A percentile compares a stretch with the other conserved stretches of the same genome.
These are phyloP conservation scores for Ctenoplectra terminalis DNA, from an alignment of 1,140 invertebrate species.

Conservation along the genomic window DNA sequence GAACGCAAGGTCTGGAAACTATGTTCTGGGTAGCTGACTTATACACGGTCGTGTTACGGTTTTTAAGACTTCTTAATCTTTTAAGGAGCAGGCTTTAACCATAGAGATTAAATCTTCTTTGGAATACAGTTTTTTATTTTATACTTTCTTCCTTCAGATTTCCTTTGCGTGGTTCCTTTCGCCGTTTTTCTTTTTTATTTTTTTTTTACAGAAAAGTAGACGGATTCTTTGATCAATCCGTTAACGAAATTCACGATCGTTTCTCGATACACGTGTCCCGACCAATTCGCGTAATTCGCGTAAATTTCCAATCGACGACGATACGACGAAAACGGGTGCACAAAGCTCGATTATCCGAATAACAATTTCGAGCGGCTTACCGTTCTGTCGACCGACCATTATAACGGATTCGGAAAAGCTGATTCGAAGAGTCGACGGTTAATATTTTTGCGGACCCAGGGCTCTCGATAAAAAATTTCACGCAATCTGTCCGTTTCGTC, in stretches of 20 bases:
- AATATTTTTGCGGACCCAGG: constrained; percentile 7
- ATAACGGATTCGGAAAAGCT: background rate
- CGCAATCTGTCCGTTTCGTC: background rate
- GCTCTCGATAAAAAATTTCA: constrained; percentile 2
- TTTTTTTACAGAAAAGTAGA: too few species aligned
- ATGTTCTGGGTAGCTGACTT: too few species aligned
- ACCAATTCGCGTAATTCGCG: background rate
- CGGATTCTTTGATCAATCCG: background rate
- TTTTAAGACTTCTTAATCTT: constrained; percentile 1
- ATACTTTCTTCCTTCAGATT: too few species aligned
- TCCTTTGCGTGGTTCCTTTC: accelerated
- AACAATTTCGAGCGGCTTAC: constrained; percentile 30
- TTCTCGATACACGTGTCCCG: background rate
- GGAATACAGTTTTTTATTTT: background rate
- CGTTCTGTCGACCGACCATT: background rate
- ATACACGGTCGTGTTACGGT: background rate
- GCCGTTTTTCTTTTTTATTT: background rate
- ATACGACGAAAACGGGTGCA: background rate
- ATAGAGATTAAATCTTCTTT: background rate
- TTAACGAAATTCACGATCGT: background rate
- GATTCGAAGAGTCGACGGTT: background rate
- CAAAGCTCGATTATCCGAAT: constrained; percentile 21
- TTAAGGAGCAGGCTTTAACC: background rate
- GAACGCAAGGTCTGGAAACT: background rate
- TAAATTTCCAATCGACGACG: background rate